A percentile compares a stretch with the other conserved stretches of the same genome.
phyloP scores from a whole-genome alignment of 2,797 vertebrate genomes.

The Pterois miles region DNA sequence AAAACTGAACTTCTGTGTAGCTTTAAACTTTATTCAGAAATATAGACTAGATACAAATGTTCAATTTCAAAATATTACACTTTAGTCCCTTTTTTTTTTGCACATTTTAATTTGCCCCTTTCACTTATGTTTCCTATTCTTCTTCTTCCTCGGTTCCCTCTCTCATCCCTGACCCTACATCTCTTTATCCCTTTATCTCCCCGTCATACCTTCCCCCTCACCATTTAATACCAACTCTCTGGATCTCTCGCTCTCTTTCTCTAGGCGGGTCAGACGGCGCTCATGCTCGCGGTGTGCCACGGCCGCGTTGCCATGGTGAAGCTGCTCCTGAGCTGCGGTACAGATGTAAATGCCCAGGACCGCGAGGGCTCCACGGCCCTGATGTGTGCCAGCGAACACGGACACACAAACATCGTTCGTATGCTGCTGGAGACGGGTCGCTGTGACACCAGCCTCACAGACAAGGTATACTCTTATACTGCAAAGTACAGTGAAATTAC shows the following conservation, averaged over 20 bases:
- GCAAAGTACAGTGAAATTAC: not conserved
- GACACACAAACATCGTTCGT: conserved; percentile 87
- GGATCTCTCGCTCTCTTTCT: conserved; percentile 24
- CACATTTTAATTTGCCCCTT: not conserved
- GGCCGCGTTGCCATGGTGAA: conserved; percentile 93
- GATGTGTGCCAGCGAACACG: conserved; percentile 93
- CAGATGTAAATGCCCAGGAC: conserved; percentile 92
- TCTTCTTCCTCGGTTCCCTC: not conserved
- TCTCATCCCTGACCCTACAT: not conserved
- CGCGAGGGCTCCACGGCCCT: conserved; percentile 90
- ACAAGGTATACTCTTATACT: conserved; percentile 85
- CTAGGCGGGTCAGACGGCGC: conserved; percentile 91
- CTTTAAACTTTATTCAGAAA: not conserved
- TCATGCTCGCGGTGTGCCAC: conserved; percentile 95
- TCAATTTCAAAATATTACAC: not conserved
- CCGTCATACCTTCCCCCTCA: not conserved
- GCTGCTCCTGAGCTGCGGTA: conserved; percentile 88
- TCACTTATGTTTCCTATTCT: not conserved
- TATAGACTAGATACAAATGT: not conserved
- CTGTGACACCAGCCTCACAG: conserved; percentile 85
- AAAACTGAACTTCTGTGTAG: not conserved
- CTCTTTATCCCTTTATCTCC: not conserved
- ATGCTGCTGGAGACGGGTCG: conserved; percentile 89
- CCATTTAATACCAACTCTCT: conserved; percentile 35
- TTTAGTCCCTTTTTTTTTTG: not conserved